Evolutionary conservation across 2,113 vertebrate genomes (phyloP).

Genomic region (Myodes glareolus): DNA sequence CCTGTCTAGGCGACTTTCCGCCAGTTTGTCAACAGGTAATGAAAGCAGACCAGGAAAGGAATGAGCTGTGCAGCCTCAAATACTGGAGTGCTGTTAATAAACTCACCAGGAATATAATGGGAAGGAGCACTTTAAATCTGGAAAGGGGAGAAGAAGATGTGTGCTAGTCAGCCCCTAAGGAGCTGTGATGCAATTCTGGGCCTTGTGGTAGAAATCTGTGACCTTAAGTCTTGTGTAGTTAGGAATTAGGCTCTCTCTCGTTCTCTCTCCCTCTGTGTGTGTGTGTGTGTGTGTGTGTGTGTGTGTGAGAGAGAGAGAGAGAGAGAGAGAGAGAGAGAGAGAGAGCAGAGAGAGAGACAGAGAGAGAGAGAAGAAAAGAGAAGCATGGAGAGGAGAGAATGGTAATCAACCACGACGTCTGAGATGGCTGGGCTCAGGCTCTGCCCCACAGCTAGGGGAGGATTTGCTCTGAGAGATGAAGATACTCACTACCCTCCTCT

Average conservation of each 20-base stretch:
- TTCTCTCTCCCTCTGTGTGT: background rate
- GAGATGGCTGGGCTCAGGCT: background rate
- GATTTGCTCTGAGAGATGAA: background rate
- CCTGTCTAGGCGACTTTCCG: background rate
- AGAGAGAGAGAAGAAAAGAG: too few species aligned
- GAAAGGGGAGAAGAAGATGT: background rate
- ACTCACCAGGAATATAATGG: background rate
- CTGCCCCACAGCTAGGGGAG: background rate
- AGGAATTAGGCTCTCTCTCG: background rate
- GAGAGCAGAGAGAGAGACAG: too few species aligned
- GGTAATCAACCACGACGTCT: background rate
- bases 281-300: too few species aligned
- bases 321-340: too few species aligned
- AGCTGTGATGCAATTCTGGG: background rate
- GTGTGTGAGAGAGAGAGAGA: too few species aligned
- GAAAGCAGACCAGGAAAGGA: background rate
- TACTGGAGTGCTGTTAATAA: background rate
- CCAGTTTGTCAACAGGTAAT: background rate
- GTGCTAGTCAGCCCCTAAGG: background rate
- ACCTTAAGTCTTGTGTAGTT: background rate
- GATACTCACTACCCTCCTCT: background rate
- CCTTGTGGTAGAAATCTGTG: background rate
- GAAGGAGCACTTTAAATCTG: constrained; percentile 1
- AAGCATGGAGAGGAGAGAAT: background rate
- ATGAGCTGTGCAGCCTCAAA: background rate